Percentiles rank a stretch among this genome's conserved stretches.
Evolutionary conservation across 2,113 vertebrate species (phyloP).

Genomic region (Corythornis madagascariensis): DNA sequence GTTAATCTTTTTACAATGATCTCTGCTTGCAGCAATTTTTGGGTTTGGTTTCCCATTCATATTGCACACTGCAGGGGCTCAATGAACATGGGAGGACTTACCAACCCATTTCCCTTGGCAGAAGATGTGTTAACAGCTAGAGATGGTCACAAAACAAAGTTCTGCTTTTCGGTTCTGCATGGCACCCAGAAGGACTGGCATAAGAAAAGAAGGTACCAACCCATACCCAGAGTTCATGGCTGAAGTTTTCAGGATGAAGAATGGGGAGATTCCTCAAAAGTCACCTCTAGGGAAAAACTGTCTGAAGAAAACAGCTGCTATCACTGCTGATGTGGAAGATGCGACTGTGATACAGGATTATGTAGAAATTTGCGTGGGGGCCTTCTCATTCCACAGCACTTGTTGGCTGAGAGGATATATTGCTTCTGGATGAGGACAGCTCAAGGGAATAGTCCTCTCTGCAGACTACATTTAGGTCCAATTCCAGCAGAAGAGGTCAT

Average conservation of each 20-base stretch:
- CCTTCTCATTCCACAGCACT: neutral
- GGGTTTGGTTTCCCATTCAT: neutral
- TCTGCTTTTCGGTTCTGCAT: neutral
- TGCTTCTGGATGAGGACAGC: neutral
- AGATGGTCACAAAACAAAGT: neutral
- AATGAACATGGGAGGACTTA: rapidly evolving
- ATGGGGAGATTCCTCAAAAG: neutral
- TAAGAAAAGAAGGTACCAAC: neutral
- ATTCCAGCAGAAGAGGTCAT: neutral
- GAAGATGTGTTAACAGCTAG: neutral
- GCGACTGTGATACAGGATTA: neutral
- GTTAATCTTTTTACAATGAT: neutral
- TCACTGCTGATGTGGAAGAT: neutral
- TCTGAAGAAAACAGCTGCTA: neutral
- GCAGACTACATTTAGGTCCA: neutral
- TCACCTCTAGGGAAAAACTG: neutral
- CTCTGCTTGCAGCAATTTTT: neutral
- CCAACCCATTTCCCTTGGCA: neutral
- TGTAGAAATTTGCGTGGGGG: neutral
- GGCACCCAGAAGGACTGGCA: neutral
- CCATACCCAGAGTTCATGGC: neutral
- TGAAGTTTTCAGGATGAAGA: neutral
- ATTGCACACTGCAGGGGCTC: neutral
- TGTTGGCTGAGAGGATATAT: rapidly evolving
- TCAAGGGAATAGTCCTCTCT: neutral